Conservation (phyloP, 2,113 vertebrate species). For the Aleadryas rufinucha region DNA sequence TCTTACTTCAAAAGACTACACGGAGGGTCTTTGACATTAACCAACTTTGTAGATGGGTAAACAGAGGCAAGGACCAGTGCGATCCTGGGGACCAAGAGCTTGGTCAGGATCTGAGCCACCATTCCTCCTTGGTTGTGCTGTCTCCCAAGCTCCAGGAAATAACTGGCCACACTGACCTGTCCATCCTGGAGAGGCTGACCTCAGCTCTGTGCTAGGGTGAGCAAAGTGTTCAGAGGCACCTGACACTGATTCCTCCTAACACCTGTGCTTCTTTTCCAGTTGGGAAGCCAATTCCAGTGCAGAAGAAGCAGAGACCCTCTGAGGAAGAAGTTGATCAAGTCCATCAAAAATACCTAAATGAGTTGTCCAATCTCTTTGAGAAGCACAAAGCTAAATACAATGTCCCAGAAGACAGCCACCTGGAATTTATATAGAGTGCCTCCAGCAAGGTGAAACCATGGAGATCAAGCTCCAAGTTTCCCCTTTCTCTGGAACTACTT, state of each 20-base stretch:
- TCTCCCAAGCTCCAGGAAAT: background rate
- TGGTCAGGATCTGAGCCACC: background rate
- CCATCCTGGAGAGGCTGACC: background rate
- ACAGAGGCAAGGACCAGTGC: background rate
- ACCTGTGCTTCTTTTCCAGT: slow-evolving; percentile 67
- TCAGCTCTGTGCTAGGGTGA: background rate
- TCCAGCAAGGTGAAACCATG: background rate
- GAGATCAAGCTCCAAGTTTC: background rate
- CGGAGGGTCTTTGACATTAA: background rate
- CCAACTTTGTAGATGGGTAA: background rate
- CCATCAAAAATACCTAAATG: slow-evolving; percentile 82
- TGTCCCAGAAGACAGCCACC: slow-evolving; percentile 80
- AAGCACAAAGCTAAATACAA: slow-evolving; percentile 86
- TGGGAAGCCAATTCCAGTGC: slow-evolving; percentile 86
- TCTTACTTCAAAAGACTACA: background rate
- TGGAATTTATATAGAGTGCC: slow-evolving; percentile 79
- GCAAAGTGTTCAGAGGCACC: background rate
- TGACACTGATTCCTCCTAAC: background rate
- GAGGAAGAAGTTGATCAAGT: slow-evolving; percentile 78
- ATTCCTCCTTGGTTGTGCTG: background rate
- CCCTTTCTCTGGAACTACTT: background rate
- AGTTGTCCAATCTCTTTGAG: slow-evolving; percentile 86
- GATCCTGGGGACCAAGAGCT: background rate
- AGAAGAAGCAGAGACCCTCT: slow-evolving; percentile 71
- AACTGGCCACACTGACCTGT: fast-evolving